phyloP scores from a whole-genome alignment of 1,140 invertebrate genomes.

The Drosophila repletoides region DNA sequence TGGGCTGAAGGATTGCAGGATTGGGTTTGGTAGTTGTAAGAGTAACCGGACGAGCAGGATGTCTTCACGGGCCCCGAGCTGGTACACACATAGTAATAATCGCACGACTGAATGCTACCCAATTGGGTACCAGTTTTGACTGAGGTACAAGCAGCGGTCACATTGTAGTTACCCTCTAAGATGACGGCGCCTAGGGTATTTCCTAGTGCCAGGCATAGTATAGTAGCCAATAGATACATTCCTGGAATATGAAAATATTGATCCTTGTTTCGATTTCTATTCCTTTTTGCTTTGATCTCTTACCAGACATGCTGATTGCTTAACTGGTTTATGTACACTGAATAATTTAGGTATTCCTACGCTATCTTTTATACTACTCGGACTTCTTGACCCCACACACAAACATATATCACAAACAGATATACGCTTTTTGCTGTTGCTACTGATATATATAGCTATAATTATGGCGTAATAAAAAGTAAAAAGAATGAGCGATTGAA shows the following conservation, averaged over 20 bases:
- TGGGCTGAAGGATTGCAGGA: conserved; percentile 21
- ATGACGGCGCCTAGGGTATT: conserved; percentile 30
- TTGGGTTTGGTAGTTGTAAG: conserved; percentile 31
- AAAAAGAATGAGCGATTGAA: too few relatives aligned
- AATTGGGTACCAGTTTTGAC: conserved; percentile 31
- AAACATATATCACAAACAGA: background rate
- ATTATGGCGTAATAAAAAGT: too few relatives aligned
- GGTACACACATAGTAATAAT: conserved; percentile 48
- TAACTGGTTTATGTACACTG: conserved; percentile 11
- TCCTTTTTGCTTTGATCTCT: background rate
- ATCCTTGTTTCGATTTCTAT: background rate
- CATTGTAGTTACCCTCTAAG: conserved; percentile 59
- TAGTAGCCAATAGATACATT: conserved; percentile 35
- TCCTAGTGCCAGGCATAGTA: conserved; percentile 43
- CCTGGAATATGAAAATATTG: conserved; percentile 4
- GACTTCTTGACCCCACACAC: too few relatives aligned
- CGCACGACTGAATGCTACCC: conserved; percentile 47
- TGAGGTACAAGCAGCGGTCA: conserved; percentile 44
- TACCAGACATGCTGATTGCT: conserved; percentile 43
- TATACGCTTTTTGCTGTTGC: too few relatives aligned
- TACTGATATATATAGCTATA: too few relatives aligned
- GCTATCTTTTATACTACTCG: conserved; percentile 20
- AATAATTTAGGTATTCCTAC: background rate
- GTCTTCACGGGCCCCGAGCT: conserved; percentile 21
- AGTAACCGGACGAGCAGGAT: conserved; percentile 25